These are phyloP conservation scores for Hirundo rustica DNA, from an alignment of 2,797 vertebrate species.

Conservation along the genomic window DNA sequence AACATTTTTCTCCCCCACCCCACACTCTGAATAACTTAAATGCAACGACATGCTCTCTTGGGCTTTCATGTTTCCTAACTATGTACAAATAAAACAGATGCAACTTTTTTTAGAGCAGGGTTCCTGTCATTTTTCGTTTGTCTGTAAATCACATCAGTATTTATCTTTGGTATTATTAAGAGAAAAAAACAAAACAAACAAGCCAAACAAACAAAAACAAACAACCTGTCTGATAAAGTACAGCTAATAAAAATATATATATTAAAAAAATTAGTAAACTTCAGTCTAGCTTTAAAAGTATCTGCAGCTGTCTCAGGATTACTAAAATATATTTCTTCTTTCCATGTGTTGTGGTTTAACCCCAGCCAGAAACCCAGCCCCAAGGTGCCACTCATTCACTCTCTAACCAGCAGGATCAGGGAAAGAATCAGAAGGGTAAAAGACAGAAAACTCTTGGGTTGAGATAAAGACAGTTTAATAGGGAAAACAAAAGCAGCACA, in stretches of 20 bases:
- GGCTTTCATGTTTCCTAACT: conserved; percentile 1
- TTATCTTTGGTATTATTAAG: background rate
- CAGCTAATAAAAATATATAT: background rate
- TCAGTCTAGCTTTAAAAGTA: background rate
- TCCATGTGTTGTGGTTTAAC: background rate
- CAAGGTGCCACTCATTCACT: fast-evolving
- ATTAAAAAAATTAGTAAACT: background rate
- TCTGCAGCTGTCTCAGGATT: background rate
- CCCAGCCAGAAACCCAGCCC: background rate
- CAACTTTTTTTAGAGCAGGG: background rate
- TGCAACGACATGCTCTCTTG: background rate
- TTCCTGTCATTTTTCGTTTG: background rate
- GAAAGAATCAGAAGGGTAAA: background rate
- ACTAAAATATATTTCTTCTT: background rate
- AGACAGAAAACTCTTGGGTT: background rate
- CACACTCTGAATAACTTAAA: background rate
- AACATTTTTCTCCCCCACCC: background rate
- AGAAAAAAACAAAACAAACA: background rate
- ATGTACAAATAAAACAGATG: background rate
- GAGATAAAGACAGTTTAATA: background rate
- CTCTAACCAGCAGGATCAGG: background rate
- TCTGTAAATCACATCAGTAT: background rate
- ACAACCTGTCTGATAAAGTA: background rate
- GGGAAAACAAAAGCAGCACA: background rate
- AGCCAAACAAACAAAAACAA: background rate